These are phyloP conservation scores for Cinara cedri DNA, from an alignment of 2,888 invertebrate species.

Conservation along the genomic window DNA sequence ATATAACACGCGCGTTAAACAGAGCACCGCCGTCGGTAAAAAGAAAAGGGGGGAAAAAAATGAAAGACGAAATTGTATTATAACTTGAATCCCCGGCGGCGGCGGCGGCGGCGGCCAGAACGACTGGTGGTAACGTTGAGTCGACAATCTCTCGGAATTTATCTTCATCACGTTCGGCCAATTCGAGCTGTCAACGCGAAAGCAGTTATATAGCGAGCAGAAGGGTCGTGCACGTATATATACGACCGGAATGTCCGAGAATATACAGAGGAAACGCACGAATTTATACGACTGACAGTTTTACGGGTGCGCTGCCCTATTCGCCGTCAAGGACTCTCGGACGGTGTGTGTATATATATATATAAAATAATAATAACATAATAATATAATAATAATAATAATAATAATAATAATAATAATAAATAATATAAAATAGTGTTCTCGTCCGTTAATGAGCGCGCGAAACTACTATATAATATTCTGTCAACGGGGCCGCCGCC, in stretches of 20 bases:
- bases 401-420: too few species aligned
- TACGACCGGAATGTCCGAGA: slow-evolving; percentile 27
- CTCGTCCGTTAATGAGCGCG: slow-evolving; percentile 27
- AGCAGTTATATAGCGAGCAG: too few species aligned
- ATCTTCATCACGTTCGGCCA: slow-evolving; percentile 48
- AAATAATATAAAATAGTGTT: slow-evolving; percentile 34
- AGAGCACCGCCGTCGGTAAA: too few species aligned
- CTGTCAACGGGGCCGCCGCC: neutral
- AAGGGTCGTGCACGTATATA: neutral
- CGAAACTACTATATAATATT: neutral
- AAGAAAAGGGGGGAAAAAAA: too few species aligned
- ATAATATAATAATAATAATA: too few species aligned
- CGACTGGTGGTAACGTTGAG: neutral
- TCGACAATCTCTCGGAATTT: slow-evolving; percentile 43
- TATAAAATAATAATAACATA: too few species aligned
- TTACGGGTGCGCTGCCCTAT: neutral
- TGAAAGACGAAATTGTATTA: too few species aligned
- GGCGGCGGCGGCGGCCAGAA: neutral
- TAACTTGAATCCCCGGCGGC: too few species aligned
- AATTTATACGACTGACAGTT: slow-evolving; percentile 35
- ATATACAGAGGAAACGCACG: slow-evolving; percentile 29
- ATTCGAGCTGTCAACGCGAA: slow-evolving; percentile 37
- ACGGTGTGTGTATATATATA: neutral
- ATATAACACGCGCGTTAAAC: too few species aligned
- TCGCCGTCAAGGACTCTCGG: too few species aligned